These are phyloP conservation scores for Eristalis intricaria DNA, from an alignment of 2,888 invertebrate species.

Conservation along the genomic window DNA sequence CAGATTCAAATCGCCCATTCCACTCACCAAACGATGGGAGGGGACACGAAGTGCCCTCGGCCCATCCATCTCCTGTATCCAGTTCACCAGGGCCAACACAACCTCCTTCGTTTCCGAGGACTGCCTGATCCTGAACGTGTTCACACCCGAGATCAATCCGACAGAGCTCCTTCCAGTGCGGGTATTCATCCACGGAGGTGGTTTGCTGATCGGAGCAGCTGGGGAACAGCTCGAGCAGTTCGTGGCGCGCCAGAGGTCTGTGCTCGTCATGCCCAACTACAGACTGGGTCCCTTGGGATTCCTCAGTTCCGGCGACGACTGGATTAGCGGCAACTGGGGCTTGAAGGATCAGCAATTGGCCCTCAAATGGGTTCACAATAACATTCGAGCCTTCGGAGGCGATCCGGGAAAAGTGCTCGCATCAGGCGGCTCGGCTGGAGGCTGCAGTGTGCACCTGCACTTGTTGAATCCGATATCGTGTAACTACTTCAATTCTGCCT, in stretches of 20 bases:
- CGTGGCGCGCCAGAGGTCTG: constrained; percentile 84
- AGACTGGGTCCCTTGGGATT: constrained; percentile 89
- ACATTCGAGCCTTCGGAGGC: constrained; percentile 88
- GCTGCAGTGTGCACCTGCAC: constrained; percentile 88
- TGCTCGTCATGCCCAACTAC: constrained; percentile 87
- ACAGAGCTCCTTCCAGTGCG: constrained; percentile 84
- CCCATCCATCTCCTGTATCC: constrained; percentile 83
- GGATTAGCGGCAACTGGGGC: constrained; percentile 87
- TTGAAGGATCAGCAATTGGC: constrained; percentile 88
- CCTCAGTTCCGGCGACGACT: constrained; percentile 87
- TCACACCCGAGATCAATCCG: constrained; percentile 82
- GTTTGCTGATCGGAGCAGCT: constrained; percentile 85
- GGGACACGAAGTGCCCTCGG: constrained; percentile 82
- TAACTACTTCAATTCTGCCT: constrained; percentile 67
- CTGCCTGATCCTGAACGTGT: constrained; percentile 86
- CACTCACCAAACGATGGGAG: constrained; percentile 31
- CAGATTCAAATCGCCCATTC: constrained; percentile 81
- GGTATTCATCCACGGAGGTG: constrained; percentile 86
- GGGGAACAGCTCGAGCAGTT: constrained; percentile 82
- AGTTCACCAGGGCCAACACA: constrained; percentile 76
- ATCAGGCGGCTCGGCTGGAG: constrained; percentile 87
- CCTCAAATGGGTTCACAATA: constrained; percentile 86
- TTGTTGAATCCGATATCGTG: constrained; percentile 85
- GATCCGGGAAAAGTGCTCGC: constrained; percentile 86
- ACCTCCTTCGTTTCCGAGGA: constrained; percentile 85